Conservation (phyloP, 2,113 vertebrate genomes). For the Nanorana parkeri region DNA sequence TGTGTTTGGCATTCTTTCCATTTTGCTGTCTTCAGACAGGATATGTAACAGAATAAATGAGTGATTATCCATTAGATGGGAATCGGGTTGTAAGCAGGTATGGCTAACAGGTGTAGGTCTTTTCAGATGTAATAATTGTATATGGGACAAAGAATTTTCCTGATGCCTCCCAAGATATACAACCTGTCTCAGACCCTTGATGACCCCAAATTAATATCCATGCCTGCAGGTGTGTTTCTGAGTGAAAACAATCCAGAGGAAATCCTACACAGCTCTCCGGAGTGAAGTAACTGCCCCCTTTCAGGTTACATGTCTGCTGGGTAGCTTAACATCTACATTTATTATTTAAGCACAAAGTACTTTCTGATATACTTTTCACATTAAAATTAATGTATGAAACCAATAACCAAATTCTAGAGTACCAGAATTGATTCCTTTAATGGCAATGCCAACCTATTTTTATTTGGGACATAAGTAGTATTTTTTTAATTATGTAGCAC, state of each 20-base stretch:
- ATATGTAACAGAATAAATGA: conserved; percentile 29
- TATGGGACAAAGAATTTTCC: background rate
- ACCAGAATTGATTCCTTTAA: no score
- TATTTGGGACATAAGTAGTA: no score
- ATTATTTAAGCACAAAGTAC: background rate
- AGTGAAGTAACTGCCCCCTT: background rate
- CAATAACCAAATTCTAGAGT: no score
- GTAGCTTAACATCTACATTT: background rate
- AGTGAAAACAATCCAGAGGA: conserved; percentile 32
- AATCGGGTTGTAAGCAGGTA: conserved; percentile 9
- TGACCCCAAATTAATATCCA: conserved; percentile 33
- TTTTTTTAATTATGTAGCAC: no score
- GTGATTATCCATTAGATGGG: background rate
- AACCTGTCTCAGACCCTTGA: conserved; percentile 37
- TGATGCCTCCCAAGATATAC: conserved; percentile 31
- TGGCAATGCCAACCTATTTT: no score
- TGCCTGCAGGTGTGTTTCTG: conserved; percentile 49
- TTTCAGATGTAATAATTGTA: conserved; percentile 29
- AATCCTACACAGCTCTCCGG: conserved; percentile 2
- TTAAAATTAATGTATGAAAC: no score
- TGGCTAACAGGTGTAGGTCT: conserved; percentile 40
- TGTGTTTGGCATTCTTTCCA: conserved; percentile 45
- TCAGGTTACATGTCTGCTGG: conserved; percentile 6
- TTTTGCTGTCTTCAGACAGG: conserved; percentile 43
- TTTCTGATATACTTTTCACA: no score